These are phyloP conservation scores for Protonibea diacanthus DNA, from an alignment of 2,797 vertebrate species.

Conservation along the genomic window DNA sequence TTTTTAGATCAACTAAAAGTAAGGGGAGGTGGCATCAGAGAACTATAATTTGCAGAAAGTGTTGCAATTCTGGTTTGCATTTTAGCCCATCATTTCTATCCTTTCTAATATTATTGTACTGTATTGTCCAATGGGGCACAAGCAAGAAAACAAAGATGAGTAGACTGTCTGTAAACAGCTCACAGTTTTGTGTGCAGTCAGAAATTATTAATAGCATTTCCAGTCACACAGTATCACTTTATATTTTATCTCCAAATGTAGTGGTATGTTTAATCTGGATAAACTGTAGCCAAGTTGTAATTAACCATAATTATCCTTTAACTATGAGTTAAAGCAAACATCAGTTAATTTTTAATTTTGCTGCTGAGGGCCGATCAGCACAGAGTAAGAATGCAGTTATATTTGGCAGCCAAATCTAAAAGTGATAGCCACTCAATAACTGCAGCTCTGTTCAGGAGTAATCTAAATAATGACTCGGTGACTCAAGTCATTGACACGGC, in stretches of 20 bases:
- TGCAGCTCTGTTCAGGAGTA: too few relatives aligned
- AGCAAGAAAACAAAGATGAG: background rate
- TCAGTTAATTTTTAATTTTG: background rate
- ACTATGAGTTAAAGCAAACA: background rate
- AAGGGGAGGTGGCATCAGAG: background rate
- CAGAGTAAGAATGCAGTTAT: background rate
- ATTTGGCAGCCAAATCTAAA: background rate
- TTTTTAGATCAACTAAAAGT: background rate
- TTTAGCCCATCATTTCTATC: background rate
- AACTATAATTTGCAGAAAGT: background rate
- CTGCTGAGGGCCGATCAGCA: background rate
- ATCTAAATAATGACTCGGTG: too few relatives aligned
- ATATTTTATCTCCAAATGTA: background rate
- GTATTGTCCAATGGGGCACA: background rate
- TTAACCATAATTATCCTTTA: background rate
- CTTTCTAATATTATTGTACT: background rate
- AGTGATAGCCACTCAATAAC: background rate
- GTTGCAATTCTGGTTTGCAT: background rate
- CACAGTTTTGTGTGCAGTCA: background rate
- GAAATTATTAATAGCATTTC: background rate
- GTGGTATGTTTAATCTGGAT: background rate
- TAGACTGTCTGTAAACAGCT: too few relatives aligned
- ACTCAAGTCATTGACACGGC: too few relatives aligned
- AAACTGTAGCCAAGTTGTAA: background rate
- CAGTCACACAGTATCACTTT: background rate